These are phyloP conservation scores for Drosophila miranda DNA, from an alignment of 1,140 invertebrate genomes.

Conservation along the genomic window DNA sequence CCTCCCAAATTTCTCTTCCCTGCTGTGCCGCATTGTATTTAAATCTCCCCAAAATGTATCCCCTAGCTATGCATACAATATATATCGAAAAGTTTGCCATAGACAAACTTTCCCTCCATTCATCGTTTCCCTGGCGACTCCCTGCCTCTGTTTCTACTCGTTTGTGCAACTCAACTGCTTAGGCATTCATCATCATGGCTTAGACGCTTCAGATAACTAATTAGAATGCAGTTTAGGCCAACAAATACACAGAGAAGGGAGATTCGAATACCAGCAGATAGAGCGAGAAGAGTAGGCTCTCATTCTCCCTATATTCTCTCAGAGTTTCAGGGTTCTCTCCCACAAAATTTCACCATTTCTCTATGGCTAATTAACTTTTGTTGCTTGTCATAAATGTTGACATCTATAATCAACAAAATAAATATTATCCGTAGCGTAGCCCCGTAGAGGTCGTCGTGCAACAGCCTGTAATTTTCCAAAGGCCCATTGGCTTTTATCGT, in stretches of 20 bases:
- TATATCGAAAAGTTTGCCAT: conserved; percentile 15
- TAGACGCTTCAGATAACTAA: conserved; percentile 52
- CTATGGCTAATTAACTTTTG: conserved; percentile 67
- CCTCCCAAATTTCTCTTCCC: not conserved
- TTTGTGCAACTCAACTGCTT: conserved; percentile 30
- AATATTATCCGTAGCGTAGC: conserved; percentile 5
- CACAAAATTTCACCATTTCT: conserved; percentile 3
- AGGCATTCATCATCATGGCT: conserved; percentile 50
- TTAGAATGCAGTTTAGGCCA: conserved; percentile 38
- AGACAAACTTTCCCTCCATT: conserved; percentile 20
- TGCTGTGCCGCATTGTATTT: not conserved
- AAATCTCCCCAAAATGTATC: conserved; percentile 24
- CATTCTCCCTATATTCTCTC: too few species aligned
- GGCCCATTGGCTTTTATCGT: conserved; percentile 56
- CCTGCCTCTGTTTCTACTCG: not conserved
- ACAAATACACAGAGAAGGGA: too few species aligned
- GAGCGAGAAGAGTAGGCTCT: too few species aligned
- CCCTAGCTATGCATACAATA: not conserved
- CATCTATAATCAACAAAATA: conserved; percentile 45
- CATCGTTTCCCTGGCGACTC: not conserved
- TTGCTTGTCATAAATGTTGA: conserved; percentile 68
- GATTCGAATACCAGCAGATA: too few species aligned
- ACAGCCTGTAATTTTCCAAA: conserved; percentile 55
- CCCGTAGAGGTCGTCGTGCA: conserved; percentile 9
- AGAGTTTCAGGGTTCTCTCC: not conserved